Evolutionary conservation across 2,888 invertebrate species (phyloP).

Genomic region (Notodonta dromedarius): DNA sequence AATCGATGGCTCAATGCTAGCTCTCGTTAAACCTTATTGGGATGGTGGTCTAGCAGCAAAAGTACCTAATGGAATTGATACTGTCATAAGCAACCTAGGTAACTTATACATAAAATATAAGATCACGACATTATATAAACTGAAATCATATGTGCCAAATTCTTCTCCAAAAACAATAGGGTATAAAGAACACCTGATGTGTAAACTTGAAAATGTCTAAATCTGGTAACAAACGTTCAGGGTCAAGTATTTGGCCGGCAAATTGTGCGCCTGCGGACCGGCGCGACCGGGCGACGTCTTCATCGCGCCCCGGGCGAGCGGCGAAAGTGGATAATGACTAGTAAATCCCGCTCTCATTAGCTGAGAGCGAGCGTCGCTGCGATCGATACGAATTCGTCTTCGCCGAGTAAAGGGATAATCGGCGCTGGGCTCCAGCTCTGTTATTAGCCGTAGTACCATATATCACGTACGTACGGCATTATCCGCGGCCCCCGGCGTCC

Average conservation of each 20-base stretch:
- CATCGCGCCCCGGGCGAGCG: slow-evolving; percentile 73
- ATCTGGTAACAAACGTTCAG: neutral
- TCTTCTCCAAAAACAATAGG: no score
- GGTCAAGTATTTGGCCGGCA: slow-evolving; percentile 59
- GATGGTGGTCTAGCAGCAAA: no score
- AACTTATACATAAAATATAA: no score
- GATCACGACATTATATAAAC: no score
- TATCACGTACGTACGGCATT: slow-evolving; percentile 70
- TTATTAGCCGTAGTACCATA: slow-evolving; percentile 82
- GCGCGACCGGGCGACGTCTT: slow-evolving; percentile 65
- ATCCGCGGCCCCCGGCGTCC: slow-evolving; percentile 76
- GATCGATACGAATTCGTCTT: slow-evolving; percentile 80
- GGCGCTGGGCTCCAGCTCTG: slow-evolving; percentile 69
- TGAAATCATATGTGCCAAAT: no score
- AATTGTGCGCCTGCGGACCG: slow-evolving; percentile 73
- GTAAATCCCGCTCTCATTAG: slow-evolving; percentile 81
- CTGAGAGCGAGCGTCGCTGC: slow-evolving; percentile 71
- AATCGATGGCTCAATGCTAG: neutral
- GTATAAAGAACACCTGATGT: neutral
- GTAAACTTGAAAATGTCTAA: neutral
- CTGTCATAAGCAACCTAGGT: no score
- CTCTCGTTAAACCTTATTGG: no score
- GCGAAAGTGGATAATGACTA: slow-evolving; percentile 82
- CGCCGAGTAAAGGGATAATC: slow-evolving; percentile 79
- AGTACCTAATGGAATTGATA: no score